Percentiles rank a stretch among this genome's conserved stretches.
Evolutionary conservation across 2,797 vertebrate species (phyloP).

Genomic region (Myotis planiceps): DNA sequence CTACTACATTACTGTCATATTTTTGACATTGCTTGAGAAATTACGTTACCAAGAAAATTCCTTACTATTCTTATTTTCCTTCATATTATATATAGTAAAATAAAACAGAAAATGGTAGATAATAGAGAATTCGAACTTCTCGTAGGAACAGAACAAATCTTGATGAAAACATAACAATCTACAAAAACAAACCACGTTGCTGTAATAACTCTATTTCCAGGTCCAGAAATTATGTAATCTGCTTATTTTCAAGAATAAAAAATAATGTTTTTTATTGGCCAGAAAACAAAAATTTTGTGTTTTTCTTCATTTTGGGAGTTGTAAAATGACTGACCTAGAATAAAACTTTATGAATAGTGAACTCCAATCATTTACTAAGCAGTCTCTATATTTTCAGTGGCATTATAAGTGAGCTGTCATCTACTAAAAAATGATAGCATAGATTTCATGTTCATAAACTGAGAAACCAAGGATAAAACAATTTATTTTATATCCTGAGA

Average conservation of each 20-base stretch:
- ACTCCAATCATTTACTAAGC: background rate
- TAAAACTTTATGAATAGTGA: conserved; percentile 21
- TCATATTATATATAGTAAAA: background rate
- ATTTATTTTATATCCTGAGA: conserved; percentile 18
- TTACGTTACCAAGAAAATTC: background rate
- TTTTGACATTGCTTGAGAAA: conserved; percentile 31
- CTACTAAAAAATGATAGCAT: conserved; percentile 42
- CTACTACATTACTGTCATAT: background rate
- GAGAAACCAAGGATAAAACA: conserved; percentile 40
- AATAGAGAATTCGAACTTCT: background rate
- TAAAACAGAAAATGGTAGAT: conserved; percentile 6
- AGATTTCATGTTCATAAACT: conserved; percentile 42
- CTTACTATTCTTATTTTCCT: background rate
- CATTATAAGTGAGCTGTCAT: conserved; percentile 41
- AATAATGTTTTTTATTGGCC: background rate
- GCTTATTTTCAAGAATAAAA: background rate
- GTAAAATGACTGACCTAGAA: background rate
- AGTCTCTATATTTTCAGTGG: conserved; percentile 2
- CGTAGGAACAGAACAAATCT: background rate
- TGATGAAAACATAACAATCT: conserved; percentile 15
- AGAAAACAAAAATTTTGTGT: background rate
- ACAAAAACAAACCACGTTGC: conserved; percentile 4
- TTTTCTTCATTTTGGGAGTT: background rate
- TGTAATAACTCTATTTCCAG: background rate
- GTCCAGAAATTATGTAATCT: background rate